A percentile compares a stretch with the other conserved stretches of the same genome.
These are phyloP conservation scores for Margaritifera margaritifera DNA, from an alignment of 2,888 invertebrate species.

Conservation along the genomic window DNA sequence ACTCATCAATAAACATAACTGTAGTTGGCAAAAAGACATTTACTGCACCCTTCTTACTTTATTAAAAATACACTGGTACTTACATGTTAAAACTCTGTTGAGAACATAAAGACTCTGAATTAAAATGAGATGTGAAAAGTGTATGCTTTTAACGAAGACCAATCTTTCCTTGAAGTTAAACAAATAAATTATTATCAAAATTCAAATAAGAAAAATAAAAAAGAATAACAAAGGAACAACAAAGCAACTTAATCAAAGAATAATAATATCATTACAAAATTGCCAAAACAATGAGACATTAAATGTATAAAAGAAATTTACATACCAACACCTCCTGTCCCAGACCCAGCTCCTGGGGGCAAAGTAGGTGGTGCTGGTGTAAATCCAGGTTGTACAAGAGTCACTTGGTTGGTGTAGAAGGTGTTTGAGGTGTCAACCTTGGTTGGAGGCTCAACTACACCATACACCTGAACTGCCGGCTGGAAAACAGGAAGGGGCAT, in stretches of 20 bases:
- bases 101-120: neutral
- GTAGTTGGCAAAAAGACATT: too few relatives aligned
- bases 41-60: too few relatives aligned
- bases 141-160: neutral
- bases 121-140: neutral
- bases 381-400: constrained; percentile 36
- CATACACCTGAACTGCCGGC: constrained; percentile 45
- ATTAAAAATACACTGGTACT: too few relatives aligned
- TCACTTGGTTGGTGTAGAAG: constrained; percentile 34
- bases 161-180: neutral
- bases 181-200: too few relatives aligned
- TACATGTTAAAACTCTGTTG: too few relatives aligned
- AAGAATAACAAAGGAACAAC: too few relatives aligned
- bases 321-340: constrained; percentile 46
- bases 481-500: constrained; percentile 52
- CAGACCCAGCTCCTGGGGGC: constrained; percentile 11
- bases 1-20: too few relatives aligned
- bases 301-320: neutral
- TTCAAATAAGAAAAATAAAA: too few relatives aligned
- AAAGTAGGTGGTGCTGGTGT: constrained; percentile 54
- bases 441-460: constrained; percentile 48
- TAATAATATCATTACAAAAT: neutral
- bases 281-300: neutral
- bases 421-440: constrained; percentile 28
- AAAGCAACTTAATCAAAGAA: too few relatives aligned